A percentile compares a stretch with the other conserved stretches of the same genome.
Conservation (phyloP, 2,797 vertebrate genomes). For the Halcyon smyrnensis region DNA sequence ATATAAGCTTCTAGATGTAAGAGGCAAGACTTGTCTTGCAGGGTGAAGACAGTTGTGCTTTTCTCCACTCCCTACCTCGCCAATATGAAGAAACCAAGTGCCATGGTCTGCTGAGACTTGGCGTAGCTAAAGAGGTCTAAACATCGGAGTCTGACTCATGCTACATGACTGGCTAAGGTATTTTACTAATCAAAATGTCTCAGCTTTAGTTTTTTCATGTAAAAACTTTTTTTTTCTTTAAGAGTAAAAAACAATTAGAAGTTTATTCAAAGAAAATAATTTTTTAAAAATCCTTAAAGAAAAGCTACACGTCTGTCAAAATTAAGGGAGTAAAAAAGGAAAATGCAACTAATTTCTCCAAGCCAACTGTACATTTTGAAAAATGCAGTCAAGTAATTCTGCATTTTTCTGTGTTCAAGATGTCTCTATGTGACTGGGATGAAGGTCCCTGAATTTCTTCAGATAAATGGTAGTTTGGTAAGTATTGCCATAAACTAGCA, state of each 20-base stretch:
- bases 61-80: accelerated
- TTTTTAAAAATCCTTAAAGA: neutral
- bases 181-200: neutral
- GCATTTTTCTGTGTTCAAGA: neutral
- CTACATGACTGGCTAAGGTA: neutral
- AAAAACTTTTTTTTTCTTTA: neutral
- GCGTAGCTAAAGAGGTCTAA: neutral
- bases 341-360: neutral
- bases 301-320: neutral
- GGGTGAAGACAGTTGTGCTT: neutral
- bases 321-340: neutral
- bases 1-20: neutral
- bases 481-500: neutral
- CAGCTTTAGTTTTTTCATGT: neutral
- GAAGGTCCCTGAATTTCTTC: neutral
- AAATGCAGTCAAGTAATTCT: neutral
- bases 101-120: neutral
- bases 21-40: neutral
- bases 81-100: neutral
- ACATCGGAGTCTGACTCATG: neutral
- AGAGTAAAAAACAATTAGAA: neutral
- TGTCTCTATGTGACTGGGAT: neutral
- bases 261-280: neutral
- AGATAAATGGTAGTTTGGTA: conserved; percentile 9
- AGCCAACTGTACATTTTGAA: neutral